Evolutionary conservation across 2,113 vertebrate genomes (phyloP).

Genomic region (Formicarius rufipectus): DNA sequence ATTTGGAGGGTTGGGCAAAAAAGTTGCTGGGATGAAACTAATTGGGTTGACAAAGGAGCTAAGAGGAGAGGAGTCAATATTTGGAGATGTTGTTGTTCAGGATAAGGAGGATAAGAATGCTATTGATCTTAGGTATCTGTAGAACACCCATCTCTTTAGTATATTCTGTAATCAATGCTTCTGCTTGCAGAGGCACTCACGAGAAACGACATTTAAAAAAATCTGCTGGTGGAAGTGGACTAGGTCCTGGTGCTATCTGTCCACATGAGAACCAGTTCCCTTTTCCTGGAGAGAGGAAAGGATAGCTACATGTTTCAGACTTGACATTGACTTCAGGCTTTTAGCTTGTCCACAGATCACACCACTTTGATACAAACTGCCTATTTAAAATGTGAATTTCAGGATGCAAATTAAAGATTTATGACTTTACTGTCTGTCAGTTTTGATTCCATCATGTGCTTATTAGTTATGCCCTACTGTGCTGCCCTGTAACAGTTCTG

Average conservation of each 20-base stretch:
- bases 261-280: background rate
- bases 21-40: background rate
- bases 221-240: background rate
- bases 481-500: background rate
- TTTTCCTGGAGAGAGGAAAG: background rate
- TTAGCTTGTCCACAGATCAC: background rate
- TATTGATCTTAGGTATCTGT: background rate
- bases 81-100: background rate
- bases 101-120: background rate
- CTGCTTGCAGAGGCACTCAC: background rate
- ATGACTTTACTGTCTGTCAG: conserved; percentile 7
- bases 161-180: background rate
- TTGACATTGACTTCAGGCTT: background rate
- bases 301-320: background rate
- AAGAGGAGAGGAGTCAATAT: background rate
- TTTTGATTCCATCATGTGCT: conserved; percentile 51
- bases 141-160: background rate
- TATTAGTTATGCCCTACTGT: conserved; percentile 4
- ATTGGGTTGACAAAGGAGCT: background rate
- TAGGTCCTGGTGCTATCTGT: background rate
- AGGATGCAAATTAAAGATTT: conserved; percentile 30
- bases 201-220: background rate
- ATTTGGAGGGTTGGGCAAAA: background rate
- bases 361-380: background rate
- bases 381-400: conserved; percentile 39